Conservation (phyloP, 1,140 invertebrate species). For the Melipona quadrifasciata region DNA sequence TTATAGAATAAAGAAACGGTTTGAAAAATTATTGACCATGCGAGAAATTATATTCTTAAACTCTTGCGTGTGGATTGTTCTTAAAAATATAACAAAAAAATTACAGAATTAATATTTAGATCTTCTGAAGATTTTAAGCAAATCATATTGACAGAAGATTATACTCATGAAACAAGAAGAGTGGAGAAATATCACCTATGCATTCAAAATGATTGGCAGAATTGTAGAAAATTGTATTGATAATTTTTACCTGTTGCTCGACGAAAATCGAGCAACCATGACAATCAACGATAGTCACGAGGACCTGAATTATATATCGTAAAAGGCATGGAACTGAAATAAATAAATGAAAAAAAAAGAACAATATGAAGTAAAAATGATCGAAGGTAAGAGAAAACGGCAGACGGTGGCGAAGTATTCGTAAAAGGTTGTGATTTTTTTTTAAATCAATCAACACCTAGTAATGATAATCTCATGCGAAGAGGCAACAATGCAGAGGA, state of each 20-base stretch:
- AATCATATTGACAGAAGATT: background rate
- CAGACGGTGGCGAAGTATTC: slow-evolving; percentile 38
- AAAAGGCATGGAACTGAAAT: background rate
- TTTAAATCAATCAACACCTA: background rate
- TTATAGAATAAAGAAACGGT: slow-evolving; percentile 33
- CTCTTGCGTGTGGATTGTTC: slow-evolving; percentile 35
- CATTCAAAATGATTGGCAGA: background rate
- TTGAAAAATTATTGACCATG: background rate
- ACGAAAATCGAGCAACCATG: slow-evolving; percentile 3
- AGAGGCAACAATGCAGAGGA: background rate
- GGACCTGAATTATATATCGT: background rate
- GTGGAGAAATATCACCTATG: slow-evolving; percentile 6
- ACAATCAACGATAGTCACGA: background rate
- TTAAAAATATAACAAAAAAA: slow-evolving; percentile 31
- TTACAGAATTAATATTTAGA: background rate
- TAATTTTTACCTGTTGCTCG: slow-evolving; percentile 56
- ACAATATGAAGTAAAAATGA: background rate
- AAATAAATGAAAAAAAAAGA: background rate
- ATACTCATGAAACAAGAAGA: background rate
- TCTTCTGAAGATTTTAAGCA: background rate
- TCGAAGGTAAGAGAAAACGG: slow-evolving; percentile 35
- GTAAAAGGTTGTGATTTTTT: background rate
- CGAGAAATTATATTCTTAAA: background rate
- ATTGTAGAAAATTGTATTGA: background rate
- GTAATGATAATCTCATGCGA: background rate